Evolutionary conservation across 2,113 vertebrate species (phyloP), one percentile per base, ranked within the genome.

Genomic region (Gymnogyps californianus): DNA sequence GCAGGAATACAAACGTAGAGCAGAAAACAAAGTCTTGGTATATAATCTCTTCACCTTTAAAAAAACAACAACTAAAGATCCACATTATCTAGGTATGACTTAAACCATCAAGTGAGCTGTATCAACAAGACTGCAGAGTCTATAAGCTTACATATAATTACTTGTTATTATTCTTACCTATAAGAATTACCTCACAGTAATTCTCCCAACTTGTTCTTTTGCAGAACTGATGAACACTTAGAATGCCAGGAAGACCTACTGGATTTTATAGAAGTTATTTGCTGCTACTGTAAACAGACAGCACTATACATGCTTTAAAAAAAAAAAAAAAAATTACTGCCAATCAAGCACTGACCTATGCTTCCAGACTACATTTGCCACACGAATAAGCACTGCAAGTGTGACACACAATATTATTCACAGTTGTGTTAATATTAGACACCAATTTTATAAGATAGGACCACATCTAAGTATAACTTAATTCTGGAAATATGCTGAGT

Each of bases 321-420:
- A 71, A 55, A 32, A 55, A 32, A 52, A 7, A n/a, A 29, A 5
- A 19, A 22, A 66, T 47, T 49, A 66, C 34, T 75, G 46, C 13
- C 15, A 46, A 11, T 74, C 31, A 78, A 78, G 28, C 49, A 54
- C 25, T 13, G 22, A 90, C 15, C 65, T 47, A 11, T 0, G 2
- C 20, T 71, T 91, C 81, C 32, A 82, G 58, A 78, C 15, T 49
- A 2, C 11, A 69, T 52, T 3, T 87, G 47, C 22, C 40, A 71
- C 7, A 8, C 0, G 0, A 91, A 26, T 34, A 85, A 79, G 49
- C 3, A 5, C 5, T 67, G 9, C n/a, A 85, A 72, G 38, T 7
- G 10, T 51, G n/a, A 72, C 44, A 67, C 11, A 66, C 4, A 67
- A 1, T 31, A 76, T 62, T 71, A 72, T 51, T 44, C 11, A 31